These are phyloP conservation scores for Eubasilissa splendida DNA, from an alignment of 2,888 invertebrate genomes.

Conservation along the genomic window DNA sequence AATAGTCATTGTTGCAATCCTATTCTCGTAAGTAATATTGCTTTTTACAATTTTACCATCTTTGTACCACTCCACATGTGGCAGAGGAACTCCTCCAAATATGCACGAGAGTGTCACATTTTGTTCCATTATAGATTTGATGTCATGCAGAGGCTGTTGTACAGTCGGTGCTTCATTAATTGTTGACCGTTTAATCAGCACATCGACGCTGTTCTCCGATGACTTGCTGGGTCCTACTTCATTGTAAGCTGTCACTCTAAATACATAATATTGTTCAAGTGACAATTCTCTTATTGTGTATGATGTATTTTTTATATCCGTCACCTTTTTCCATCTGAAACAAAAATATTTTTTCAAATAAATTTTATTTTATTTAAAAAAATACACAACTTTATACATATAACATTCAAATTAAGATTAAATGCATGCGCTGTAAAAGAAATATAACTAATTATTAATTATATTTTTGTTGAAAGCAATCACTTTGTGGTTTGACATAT, in stretches of 20 bases:
- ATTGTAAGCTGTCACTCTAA: constrained; percentile 84
- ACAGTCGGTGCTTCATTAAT: constrained; percentile 77
- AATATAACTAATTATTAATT: no score
- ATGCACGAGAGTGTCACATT: constrained; percentile 82
- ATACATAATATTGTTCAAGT: constrained; percentile 78
- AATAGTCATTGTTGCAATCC: constrained; percentile 79
- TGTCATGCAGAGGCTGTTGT: constrained; percentile 79
- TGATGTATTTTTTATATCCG: constrained; percentile 78
- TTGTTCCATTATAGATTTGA: constrained; percentile 76
- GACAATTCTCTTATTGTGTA: constrained; percentile 76
- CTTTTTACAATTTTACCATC: constrained; percentile 76
- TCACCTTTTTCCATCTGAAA: constrained; percentile 78
- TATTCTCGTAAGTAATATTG: constrained; percentile 77
- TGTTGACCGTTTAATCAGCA: constrained; percentile 73
- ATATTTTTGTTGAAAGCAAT: no score
- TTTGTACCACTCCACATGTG: constrained; percentile 83
- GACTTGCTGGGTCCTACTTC: constrained; percentile 83
- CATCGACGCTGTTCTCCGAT: constrained; percentile 77
- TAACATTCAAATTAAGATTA: no score
- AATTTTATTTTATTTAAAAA: constrained; percentile 5
- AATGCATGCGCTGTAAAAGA: no score
- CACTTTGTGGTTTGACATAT: no score
- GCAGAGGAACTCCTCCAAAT: constrained; percentile 83
- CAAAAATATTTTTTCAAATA: constrained; percentile 55
- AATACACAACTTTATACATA: no score